These are phyloP conservation scores for Oreochromis spilurus DNA, from an alignment of 2,113 vertebrate species.

Conservation along the genomic window DNA sequence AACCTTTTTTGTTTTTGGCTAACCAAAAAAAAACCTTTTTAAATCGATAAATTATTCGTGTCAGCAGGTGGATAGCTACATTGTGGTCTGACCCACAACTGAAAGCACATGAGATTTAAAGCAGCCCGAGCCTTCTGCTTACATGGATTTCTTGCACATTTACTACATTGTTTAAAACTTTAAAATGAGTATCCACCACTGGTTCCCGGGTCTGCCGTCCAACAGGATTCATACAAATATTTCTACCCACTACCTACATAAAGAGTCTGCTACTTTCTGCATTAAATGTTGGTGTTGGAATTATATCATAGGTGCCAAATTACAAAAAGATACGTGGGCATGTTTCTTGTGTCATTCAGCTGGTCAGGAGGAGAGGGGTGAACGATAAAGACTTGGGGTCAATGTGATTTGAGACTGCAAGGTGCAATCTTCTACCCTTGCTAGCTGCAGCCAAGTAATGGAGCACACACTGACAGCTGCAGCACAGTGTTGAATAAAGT, in stretches of 20 bases:
- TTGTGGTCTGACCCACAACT: background rate
- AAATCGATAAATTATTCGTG: background rate
- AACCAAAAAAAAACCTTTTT: background rate
- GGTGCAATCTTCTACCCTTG: constrained; percentile 55
- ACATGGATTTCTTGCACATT: background rate
- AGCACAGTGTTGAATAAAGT: constrained; percentile 51
- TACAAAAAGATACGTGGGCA: background rate
- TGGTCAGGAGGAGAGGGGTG: background rate
- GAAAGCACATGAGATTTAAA: background rate
- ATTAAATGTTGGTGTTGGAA: background rate
- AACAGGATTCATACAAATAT: background rate
- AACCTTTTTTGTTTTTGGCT: background rate
- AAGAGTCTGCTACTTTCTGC: background rate
- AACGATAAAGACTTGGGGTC: constrained; percentile 30
- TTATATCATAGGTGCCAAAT: background rate
- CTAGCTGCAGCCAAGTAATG: constrained; percentile 50
- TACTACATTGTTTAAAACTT: background rate
- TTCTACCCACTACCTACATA: background rate
- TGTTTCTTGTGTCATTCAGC: background rate
- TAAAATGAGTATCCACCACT: background rate
- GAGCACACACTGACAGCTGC: constrained; percentile 61
- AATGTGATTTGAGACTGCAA: constrained; percentile 47
- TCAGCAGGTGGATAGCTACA: background rate
- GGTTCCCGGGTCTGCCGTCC: background rate
- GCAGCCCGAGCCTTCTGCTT: background rate